Evolutionary conservation across 2,797 vertebrate genomes (phyloP).

Genomic region (Helarctos malayanus): DNA sequence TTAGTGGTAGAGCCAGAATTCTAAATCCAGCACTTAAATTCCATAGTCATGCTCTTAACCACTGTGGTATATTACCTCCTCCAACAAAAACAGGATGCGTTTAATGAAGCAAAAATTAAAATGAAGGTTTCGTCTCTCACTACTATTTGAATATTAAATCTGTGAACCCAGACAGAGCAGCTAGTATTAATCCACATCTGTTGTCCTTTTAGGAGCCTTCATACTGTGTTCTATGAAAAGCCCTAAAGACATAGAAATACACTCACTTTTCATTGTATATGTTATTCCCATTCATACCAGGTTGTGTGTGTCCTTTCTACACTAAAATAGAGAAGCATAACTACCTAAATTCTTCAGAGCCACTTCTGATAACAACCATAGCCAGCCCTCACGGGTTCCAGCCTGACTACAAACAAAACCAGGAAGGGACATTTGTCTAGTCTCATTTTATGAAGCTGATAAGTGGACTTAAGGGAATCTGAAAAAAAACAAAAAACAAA

Average conservation of each 20-base stretch:
- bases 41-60: not conserved
- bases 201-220: not conserved
- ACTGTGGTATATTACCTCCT: not conserved
- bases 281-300: not conserved
- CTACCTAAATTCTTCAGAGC: constrained; percentile 95
- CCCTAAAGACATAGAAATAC: not conserved
- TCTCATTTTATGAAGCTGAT: constrained; percentile 97
- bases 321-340: constrained; percentile 29
- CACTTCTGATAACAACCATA: constrained; percentile 93
- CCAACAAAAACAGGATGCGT: not conserved
- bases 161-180: not conserved
- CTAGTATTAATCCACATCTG: not conserved
- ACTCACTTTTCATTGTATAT: constrained; percentile 1
- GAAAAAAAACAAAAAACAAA: not conserved
- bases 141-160: constrained; percentile 27
- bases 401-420: constrained; percentile 95
- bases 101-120: constrained; percentile 51
- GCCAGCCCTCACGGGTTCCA: constrained; percentile 93
- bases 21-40: not conserved
- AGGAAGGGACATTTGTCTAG: constrained; percentile 96
- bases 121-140: not conserved
- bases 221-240: constrained; percentile 49
- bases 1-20: not conserved
- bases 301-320: not conserved
- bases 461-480: constrained; percentile 96